Percentiles rank a stretch among this genome's conserved stretches.
These are phyloP conservation scores for Forbesichthys papilliferus DNA, from an alignment of 2,113 vertebrate genomes.

Conservation along the genomic window DNA sequence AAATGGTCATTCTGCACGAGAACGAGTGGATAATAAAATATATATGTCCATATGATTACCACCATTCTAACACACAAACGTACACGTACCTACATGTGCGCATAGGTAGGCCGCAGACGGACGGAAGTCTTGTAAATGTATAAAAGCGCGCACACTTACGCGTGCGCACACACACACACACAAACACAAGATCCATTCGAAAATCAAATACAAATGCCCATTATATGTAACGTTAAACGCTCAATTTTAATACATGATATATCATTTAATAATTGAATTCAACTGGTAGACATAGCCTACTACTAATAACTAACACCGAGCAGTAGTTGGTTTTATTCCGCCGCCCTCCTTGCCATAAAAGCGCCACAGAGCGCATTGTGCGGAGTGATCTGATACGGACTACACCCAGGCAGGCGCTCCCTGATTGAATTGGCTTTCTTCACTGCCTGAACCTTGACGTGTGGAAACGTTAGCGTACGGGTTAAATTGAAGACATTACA, in stretches of 20 bases:
- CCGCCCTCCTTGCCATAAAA: constrained; percentile 56
- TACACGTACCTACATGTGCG: no score
- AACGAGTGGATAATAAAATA: no score
- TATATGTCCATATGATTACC: no score
- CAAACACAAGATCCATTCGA: neutral
- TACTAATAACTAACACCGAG: neutral
- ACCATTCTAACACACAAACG: no score
- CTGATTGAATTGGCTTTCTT: constrained; percentile 62
- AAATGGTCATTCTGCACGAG: no score
- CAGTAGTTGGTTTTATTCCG: constrained; percentile 39
- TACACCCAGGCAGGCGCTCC: constrained; percentile 69
- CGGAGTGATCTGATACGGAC: constrained; percentile 64
- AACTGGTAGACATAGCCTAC: neutral
- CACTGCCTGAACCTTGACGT: constrained; percentile 61
- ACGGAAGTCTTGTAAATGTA: no score
- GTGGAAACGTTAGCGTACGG: constrained; percentile 57
- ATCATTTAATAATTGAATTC: neutral
- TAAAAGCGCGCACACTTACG: neutral
- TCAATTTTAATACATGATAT: neutral
- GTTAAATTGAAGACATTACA: constrained; percentile 40
- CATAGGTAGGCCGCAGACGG: no score
- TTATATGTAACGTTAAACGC: neutral
- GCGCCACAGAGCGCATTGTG: constrained; percentile 57
- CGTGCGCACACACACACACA: neutral
- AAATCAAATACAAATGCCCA: neutral